Evolutionary conservation across 2,113 vertebrate genomes (phyloP).

Genomic region (Lipophrys pholis): DNA sequence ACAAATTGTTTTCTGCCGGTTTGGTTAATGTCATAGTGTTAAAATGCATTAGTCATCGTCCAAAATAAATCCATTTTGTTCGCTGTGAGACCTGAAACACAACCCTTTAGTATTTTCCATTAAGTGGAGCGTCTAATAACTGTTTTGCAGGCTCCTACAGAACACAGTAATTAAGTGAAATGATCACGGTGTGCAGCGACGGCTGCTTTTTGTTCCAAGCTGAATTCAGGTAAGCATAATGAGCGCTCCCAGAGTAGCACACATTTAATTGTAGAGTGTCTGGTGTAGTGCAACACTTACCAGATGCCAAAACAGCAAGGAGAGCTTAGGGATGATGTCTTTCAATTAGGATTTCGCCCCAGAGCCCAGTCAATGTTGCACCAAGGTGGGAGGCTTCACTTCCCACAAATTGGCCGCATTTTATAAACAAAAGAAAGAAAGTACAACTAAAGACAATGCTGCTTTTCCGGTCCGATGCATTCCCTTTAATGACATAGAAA

Average conservation of each 20-base stretch:
- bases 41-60: background rate
- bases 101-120: background rate
- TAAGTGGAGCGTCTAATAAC: background rate
- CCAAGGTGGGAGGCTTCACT: constrained; percentile 34
- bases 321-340: constrained; percentile 58
- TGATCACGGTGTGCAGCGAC: constrained; percentile 17
- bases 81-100: background rate
- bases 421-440: background rate
- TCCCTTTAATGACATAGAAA: background rate
- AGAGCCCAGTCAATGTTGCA: constrained; percentile 59
- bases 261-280: constrained; percentile 47
- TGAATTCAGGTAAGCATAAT: constrained; percentile 57
- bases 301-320: constrained; percentile 59
- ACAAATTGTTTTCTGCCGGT: too few species aligned
- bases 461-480: background rate
- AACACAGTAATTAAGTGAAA: constrained; percentile 51
- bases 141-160: constrained; percentile 1
- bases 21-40: background rate
- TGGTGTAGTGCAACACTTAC: constrained; percentile 19
- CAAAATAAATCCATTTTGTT: background rate
- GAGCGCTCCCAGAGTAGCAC: constrained; percentile 41
- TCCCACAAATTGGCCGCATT: constrained; percentile 29
- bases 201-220: constrained; percentile 19
- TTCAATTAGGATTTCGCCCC: constrained; percentile 62
- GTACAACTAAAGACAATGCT: background rate